phyloP scores from a whole-genome alignment of 2,797 vertebrate species.

The Dicrostonyx torquatus region DNA sequence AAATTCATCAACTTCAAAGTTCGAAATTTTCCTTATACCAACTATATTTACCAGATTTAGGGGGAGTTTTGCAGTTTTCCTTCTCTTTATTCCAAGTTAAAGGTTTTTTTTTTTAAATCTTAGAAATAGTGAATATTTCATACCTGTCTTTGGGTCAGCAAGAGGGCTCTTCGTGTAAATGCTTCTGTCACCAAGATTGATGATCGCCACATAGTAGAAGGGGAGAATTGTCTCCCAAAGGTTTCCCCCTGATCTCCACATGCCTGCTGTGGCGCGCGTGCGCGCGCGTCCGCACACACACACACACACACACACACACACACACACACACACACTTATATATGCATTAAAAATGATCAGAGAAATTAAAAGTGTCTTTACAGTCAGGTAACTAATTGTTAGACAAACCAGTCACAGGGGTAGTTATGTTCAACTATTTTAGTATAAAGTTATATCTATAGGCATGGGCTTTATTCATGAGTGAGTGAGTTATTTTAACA shows the following conservation, averaged over 20 bases:
- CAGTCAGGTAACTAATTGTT: neutral
- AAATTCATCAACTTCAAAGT: constrained; percentile 47
- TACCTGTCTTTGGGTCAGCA: neutral
- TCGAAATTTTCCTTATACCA: neutral
- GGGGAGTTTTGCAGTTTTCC: neutral
- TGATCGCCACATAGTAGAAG: neutral
- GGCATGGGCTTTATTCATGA: neutral
- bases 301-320: neutral
- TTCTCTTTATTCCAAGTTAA: constrained; percentile 5
- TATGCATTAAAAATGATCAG: neutral
- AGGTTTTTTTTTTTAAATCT: constrained; percentile 6
- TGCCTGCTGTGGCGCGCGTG: neutral
- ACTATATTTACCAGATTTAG: constrained; percentile 9
- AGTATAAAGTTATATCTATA: neutral
- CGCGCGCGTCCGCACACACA: too few relatives aligned
- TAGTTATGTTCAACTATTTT: neutral
- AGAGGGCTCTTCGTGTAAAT: neutral
- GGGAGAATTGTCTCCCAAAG: neutral
- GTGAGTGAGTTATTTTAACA: neutral
- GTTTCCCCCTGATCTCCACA: neutral
- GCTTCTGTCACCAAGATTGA: neutral
- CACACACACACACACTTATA: neutral
- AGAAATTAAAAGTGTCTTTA: neutral
- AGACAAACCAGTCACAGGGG: neutral
- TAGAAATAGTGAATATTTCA: constrained; percentile 38